Evolutionary conservation across 2,797 vertebrate species (phyloP).

Genomic region (Acanthiza pusilla): DNA sequence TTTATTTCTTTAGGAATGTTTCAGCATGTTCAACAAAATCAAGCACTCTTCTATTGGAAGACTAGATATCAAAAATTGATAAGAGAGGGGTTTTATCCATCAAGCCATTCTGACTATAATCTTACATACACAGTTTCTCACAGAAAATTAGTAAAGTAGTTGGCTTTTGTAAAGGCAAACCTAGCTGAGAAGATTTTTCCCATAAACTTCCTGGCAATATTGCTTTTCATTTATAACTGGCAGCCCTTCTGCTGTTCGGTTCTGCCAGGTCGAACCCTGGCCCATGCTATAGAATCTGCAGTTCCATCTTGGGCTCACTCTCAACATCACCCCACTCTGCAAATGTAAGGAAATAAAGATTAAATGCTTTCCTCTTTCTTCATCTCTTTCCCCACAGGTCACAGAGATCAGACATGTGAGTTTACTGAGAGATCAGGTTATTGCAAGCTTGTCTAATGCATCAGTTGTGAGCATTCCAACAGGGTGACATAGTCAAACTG

Average conservation of each 20-base stretch:
- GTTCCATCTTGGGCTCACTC: neutral
- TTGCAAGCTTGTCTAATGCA: neutral
- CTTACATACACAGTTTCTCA: neutral
- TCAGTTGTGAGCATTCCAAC: neutral
- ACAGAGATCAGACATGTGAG: neutral
- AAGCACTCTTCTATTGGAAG: conserved; percentile 44
- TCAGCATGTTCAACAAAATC: neutral
- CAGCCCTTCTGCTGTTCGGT: neutral
- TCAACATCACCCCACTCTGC: neutral
- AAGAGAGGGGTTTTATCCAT: neutral
- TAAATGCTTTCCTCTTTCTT: neutral
- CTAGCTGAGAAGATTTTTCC: neutral
- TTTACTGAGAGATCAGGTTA: neutral
- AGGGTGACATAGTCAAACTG: neutral
- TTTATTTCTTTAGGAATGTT: conserved; percentile 44
- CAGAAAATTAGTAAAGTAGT: conserved; percentile 30
- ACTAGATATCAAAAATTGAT: conserved; percentile 33
- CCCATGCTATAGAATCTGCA: neutral
- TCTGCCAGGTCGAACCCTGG: neutral
- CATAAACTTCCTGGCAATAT: neutral
- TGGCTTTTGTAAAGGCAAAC: neutral
- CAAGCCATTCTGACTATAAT: neutral
- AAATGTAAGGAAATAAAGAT: neutral
- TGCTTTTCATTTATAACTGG: neutral
- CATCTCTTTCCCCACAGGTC: neutral